Percentiles rank a stretch among this genome's conserved stretches.
These are phyloP conservation scores for Euzophera pinguis DNA, from an alignment of 2,888 invertebrate species.

Conservation along the genomic window DNA sequence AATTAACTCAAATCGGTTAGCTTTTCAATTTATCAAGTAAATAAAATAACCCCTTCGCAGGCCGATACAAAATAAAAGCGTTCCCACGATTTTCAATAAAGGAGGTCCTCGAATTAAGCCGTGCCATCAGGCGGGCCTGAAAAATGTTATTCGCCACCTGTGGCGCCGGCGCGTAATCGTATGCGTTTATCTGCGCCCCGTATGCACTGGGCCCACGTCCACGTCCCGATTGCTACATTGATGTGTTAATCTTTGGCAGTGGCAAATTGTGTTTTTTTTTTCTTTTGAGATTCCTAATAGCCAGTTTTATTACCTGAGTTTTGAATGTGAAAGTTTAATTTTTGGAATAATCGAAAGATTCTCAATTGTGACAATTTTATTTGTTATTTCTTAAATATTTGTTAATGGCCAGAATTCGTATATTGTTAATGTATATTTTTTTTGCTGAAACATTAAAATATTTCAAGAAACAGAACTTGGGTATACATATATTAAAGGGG, in stretches of 20 bases:
- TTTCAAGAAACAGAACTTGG: too few species aligned
- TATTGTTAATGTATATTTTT: too few species aligned
- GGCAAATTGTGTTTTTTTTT: neutral
- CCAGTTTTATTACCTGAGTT: too few species aligned
- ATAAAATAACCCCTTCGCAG: conserved; percentile 19
- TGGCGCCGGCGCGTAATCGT: conserved; percentile 70
- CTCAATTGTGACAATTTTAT: too few species aligned
- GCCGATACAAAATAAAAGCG: conserved; percentile 30
- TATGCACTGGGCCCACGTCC: conserved; percentile 50
- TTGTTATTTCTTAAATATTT: too few species aligned
- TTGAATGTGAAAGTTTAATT: too few species aligned
- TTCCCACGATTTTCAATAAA: conserved; percentile 68
- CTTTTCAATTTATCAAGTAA: neutral
- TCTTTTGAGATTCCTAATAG: too few species aligned
- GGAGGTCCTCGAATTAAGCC: conserved; percentile 63
- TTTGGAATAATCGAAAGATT: too few species aligned
- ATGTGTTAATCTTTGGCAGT: conserved; percentile 31
- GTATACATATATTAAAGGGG: too few species aligned
- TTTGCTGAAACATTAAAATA: too few species aligned
- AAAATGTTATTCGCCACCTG: conserved; percentile 80
- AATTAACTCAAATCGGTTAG: conserved; percentile 8
- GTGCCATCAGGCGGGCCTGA: conserved; percentile 58
- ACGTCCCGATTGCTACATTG: conserved; percentile 32
- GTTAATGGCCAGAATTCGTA: too few species aligned
- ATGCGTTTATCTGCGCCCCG: conserved; percentile 72